Base-by-base conservation (phyloP, 2,797 vertebrate species). In the Sebastes hopkinsi region DNA sequence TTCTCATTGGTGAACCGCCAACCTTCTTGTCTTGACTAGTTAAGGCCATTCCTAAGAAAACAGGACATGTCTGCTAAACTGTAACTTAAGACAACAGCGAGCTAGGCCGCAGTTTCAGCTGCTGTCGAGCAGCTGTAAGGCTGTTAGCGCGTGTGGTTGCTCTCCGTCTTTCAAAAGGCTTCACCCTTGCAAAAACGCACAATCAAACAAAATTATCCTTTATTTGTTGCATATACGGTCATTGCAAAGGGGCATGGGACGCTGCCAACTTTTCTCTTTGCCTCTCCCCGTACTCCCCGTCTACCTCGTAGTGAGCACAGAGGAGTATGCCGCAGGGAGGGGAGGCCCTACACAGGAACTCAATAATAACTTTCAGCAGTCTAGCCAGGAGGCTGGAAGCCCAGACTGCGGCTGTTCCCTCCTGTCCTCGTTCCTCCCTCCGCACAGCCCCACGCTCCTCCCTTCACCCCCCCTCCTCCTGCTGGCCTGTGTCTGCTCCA, bases 361-460 rank as follows among this genome's bases (percentile, higher is more conserved):
- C 97, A 97, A 97, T 97, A 97, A 97, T 95, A 97, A 98, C 97
- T 98, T 98, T 97, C 97, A 97, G 95, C 97, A 97, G 97, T 98
- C 97, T 98, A 97, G 97, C 97, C 97, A 97, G 97, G 96, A 97
- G 97, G 97, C 96, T 97, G 96, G 94, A 96, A 97, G 96, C 96
- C 96, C 97, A 98, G 97, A 97, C 97, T 97, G 96, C 72, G 95
- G 97, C 97, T 97, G 96, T 97, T 97, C 97, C 94, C 92, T 95
- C 94, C 92, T 95, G 92, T 89, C 80, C 84, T 76, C 62, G 67
- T 84, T 91, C 93, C 96, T 95, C 96, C 94, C 94, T 89, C 94
- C 72, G 84, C 92, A 83, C 82, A 83, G 87, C 91, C 92, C 89
- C 90, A 91, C 52, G 90, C 93, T 93, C 91, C 93, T 92, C 92